Conservation (phyloP, 2,113 vertebrate genomes). For the Eidolon helvum region DNA sequence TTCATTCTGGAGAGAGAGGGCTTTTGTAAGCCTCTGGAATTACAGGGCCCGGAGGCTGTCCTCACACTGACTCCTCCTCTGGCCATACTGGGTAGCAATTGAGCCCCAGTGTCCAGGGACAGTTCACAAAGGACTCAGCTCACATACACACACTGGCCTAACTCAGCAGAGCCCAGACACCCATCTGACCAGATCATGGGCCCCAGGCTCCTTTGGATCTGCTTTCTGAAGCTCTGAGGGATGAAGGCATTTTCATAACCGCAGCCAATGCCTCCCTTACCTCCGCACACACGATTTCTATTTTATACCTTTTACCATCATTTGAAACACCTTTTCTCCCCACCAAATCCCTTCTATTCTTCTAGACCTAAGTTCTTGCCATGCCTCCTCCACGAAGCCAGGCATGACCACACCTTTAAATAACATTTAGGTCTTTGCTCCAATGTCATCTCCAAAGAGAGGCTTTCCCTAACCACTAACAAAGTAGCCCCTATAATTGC, state of each 20-base stretch:
- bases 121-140: conserved; percentile 28
- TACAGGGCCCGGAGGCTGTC: conserved; percentile 48
- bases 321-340: not conserved
- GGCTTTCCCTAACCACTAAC: not conserved
- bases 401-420: not conserved
- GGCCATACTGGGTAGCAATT: not conserved
- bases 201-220: not conserved
- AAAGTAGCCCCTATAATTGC: not conserved
- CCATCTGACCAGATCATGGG: not conserved
- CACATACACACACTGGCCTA: not conserved
- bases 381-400: not conserved
- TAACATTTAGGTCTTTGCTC: not conserved
- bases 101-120: not conserved
- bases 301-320: not conserved
- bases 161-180: not conserved
- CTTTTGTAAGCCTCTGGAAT: conserved; percentile 69
- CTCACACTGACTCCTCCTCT: not conserved
- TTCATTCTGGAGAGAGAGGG: conserved; percentile 58
- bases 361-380: not conserved
- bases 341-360: not conserved
- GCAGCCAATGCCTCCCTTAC: not conserved
- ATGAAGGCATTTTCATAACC: not conserved
- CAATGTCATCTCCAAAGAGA: not conserved
- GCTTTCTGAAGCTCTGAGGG: not conserved
- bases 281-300: not conserved